These are phyloP conservation scores for Dorcus hopei DNA, from an alignment of 2,888 invertebrate species.

Conservation along the genomic window DNA sequence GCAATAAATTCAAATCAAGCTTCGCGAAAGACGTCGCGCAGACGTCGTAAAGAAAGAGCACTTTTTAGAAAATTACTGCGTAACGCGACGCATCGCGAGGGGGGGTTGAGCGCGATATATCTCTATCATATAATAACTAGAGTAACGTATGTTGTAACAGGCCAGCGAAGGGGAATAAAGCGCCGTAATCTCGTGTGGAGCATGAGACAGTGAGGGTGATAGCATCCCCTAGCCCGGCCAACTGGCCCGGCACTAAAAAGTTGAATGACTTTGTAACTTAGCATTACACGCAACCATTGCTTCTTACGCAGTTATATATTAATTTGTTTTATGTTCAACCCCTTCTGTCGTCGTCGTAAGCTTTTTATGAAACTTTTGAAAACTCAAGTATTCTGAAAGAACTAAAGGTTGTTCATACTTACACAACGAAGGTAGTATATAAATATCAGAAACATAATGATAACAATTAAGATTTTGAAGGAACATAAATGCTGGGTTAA, in stretches of 20 bases:
- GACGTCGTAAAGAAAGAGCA: conserved; percentile 21
- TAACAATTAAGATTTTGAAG: no score
- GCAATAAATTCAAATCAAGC: conserved; percentile 14
- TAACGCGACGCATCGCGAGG: conserved; percentile 36
- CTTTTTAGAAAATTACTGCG: conserved; percentile 39
- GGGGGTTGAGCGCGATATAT: conserved; percentile 43
- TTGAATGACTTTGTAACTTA: conserved; percentile 43
- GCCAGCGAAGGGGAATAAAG: conserved; percentile 37
- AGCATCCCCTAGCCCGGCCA: conserved; percentile 36
- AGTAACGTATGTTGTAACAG: conserved; percentile 41
- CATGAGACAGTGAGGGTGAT: conserved; percentile 30
- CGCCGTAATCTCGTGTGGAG: conserved; percentile 35
- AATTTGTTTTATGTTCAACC: background rate
- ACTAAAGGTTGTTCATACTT: no score
- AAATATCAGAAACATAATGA: no score
- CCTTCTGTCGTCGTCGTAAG: background rate
- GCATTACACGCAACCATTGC: conserved; percentile 24
- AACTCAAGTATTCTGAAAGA: no score
- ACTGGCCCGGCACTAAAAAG: conserved; percentile 45
- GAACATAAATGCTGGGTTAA: no score
- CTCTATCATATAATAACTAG: conserved; percentile 46
- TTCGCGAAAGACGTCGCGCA: conserved; percentile 7
- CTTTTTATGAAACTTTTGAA: no score
- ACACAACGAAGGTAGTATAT: no score
- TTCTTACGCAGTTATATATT: background rate